Base-by-base conservation (phyloP, 2,888 invertebrate species). In the Coecobrya sp. region DNA sequence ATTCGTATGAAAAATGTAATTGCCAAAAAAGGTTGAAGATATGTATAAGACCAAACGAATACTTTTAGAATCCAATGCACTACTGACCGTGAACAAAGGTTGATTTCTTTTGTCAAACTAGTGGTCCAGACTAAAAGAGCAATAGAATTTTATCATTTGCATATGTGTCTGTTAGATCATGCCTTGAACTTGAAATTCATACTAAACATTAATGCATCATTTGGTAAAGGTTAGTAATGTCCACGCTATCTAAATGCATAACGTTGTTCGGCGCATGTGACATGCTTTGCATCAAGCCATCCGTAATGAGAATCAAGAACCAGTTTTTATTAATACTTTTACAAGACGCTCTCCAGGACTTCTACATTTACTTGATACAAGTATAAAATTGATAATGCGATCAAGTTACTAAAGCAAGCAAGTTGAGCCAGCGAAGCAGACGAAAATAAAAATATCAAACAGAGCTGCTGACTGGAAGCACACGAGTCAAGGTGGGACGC, bases 151-250 rank as follows among this genome's bases (percentile, higher is more conserved):
- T 62, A 76, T 76, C 76, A 49, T 22, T 36, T 42, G 22, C 65
- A 65, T 27, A 45, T 42, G 16, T 42, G 73, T 4, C 2, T 13
- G 42, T 22, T 36, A 16, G 0, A 42, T 0, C 8, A 65, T 42
- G 22, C 73, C 73, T 52, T 79, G 79, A 79, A 49, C 79, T 52
- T 49, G 52, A 70, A 68, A 55, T 65, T 11, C 25, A 36, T 59
- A 59, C 49, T 49, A 49, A 13, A 10, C 49, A 42, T 49, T 49
- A 7, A 36, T 42, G 42, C 42, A 19, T 36, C 42, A 73, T 73
- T 73, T 73, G n/a, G 70, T 73, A 73, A n/a, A 73, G 70, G 70
- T 73, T 42, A 4, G 70, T 73, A 16, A 73, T 73, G 59, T 8
- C 1, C 65, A 30, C 36, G 70, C 22, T 42, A 3, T 16, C 16